Conservation (phyloP, 2,113 vertebrate species). For the Aphyosemion australe region DNA sequence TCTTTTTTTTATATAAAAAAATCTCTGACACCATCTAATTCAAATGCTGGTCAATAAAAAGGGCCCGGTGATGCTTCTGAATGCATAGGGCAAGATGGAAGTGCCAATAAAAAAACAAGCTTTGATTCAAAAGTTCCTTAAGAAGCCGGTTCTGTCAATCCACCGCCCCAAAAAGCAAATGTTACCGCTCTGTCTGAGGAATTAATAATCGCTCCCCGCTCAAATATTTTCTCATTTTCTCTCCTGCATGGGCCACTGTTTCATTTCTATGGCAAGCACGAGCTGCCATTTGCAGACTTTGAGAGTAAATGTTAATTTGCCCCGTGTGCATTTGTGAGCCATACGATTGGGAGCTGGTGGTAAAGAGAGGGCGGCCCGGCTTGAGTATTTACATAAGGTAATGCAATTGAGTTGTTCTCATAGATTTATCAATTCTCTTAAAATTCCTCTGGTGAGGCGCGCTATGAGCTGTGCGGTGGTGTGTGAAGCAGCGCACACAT, state of each 20-base stretch:
- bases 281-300: conserved; percentile 79
- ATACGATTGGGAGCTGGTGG: conserved; percentile 54
- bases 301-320: conserved; percentile 81
- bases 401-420: conserved; percentile 81
- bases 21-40: conserved; percentile 24
- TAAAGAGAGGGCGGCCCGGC: conserved; percentile 57
- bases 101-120: conserved; percentile 44
- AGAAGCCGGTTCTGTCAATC: conserved; percentile 57
- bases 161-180: conserved; percentile 72
- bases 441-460: conserved; percentile 43
- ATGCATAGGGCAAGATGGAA: conserved; percentile 18
- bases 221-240: conserved; percentile 70
- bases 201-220: conserved; percentile 69
- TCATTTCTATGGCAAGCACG: conserved; percentile 75
- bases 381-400: conserved; percentile 80
- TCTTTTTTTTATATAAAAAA: neutral
- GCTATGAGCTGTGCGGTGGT: conserved; percentile 14
- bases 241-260: conserved; percentile 51
- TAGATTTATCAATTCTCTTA: conserved; percentile 63
- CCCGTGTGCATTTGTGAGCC: conserved; percentile 68
- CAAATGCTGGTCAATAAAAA: conserved; percentile 27
- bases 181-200: conserved; percentile 69
- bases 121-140: conserved; percentile 52
- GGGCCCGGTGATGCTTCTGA: conserved; percentile 13
- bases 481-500: neutral